phyloP scores from a whole-genome alignment of 2,113 vertebrate species.

The Oreotrochilus melanogaster region DNA sequence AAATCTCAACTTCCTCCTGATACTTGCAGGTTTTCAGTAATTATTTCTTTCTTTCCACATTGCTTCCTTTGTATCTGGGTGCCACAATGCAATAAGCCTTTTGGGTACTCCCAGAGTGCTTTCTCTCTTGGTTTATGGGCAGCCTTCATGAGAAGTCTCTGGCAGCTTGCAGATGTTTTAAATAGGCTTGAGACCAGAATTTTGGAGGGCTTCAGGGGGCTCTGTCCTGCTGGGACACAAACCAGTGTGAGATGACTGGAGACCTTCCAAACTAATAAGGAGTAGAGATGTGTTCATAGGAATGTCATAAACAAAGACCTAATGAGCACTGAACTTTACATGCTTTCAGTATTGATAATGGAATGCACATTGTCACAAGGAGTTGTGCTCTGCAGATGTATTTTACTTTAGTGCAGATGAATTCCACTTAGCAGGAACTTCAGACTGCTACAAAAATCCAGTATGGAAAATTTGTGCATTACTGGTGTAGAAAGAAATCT shows the following conservation, averaged over 20 bases:
- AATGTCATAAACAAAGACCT: slow-evolving; percentile 16
- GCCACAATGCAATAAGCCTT: not conserved
- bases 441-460: not conserved
- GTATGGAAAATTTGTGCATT: not conserved
- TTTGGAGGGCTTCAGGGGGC: slow-evolving; percentile 26
- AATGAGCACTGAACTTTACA: slow-evolving; percentile 4
- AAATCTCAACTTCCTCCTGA: not conserved
- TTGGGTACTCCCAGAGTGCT: not conserved
- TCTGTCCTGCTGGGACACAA: slow-evolving; percentile 28
- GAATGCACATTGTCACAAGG: slow-evolving; percentile 11
- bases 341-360: slow-evolving; percentile 12
- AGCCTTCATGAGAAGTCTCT: slow-evolving; percentile 17
- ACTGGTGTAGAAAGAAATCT: not conserved
- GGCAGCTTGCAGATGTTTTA: slow-evolving; percentile 13
- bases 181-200: slow-evolving; percentile 17
- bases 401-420: not conserved
- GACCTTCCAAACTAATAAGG: not conserved
- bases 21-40: not conserved
- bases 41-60: not conserved
- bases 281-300: slow-evolving; percentile 1
- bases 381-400: not conserved
- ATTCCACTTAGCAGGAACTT: not conserved
- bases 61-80: not conserved
- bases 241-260: slow-evolving; percentile 15
- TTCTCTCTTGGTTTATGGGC: not conserved